Percentiles rank a stretch among this genome's conserved stretches.
Conservation (phyloP, 2,113 vertebrate species). For the Suncus etruscus region DNA sequence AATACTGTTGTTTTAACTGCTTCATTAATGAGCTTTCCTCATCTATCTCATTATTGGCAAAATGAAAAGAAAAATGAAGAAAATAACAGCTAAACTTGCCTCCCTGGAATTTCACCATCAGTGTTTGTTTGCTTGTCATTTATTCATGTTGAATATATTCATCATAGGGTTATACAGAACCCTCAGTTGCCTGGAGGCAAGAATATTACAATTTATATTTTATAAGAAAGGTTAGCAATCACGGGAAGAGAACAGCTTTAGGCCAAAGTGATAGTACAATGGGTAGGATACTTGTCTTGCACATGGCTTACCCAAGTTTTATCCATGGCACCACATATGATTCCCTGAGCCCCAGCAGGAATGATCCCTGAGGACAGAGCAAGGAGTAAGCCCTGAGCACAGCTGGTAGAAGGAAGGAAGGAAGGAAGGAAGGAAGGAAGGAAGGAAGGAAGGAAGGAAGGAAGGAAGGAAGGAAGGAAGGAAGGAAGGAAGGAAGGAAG, state of each 20-base stretch:
- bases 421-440: too few species aligned
- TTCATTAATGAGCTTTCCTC: conserved; percentile 42
- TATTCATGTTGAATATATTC: conserved; percentile 57
- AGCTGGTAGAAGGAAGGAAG: too few species aligned
- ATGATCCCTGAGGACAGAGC: too few species aligned
- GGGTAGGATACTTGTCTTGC: too few species aligned
- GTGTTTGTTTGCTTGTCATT: conserved; percentile 64
- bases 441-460: too few species aligned
- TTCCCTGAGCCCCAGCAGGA: too few species aligned
- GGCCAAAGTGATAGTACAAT: too few species aligned
- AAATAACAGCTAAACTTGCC: conserved; percentile 29
- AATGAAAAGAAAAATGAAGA: conserved; percentile 31
- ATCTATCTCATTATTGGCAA: conserved; percentile 41
- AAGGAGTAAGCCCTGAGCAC: too few species aligned
- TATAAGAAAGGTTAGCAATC: conserved; percentile 72
- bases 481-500: too few species aligned
- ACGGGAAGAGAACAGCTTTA: conserved; percentile 62
- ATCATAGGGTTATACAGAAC: conserved; percentile 68
- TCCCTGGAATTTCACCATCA: conserved; percentile 63
- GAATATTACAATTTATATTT: conserved; percentile 72
- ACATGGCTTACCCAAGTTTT: too few species aligned
- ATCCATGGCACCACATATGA: too few species aligned
- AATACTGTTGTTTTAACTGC: conserved; percentile 44
- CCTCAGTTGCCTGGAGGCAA: conserved; percentile 69
- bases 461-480: too few species aligned